These are phyloP conservation scores for Varanus salvator DNA, from an alignment of 2,113 vertebrate species.

Conservation along the genomic window DNA sequence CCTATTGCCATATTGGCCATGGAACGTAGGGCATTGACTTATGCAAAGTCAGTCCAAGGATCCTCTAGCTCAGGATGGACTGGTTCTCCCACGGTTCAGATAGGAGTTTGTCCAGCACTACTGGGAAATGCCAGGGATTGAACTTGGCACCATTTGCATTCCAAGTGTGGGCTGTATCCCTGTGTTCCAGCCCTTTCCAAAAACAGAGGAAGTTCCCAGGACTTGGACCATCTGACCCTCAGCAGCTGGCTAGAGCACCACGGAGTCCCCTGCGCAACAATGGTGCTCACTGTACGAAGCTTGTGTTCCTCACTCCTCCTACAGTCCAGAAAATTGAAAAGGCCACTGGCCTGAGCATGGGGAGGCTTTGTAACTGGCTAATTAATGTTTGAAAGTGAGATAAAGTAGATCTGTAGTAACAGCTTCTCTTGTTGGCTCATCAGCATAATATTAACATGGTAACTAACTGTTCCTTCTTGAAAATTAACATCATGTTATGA, in stretches of 20 bases:
- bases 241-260: not conserved
- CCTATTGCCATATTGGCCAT: not conserved
- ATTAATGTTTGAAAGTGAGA: slow-evolving; percentile 14
- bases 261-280: not conserved
- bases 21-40: not conserved
- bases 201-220: not conserved
- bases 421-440: slow-evolving; percentile 5
- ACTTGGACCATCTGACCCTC: not conserved
- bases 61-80: not conserved
- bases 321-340: not conserved
- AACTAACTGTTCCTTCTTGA: slow-evolving; percentile 19
- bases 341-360: not conserved
- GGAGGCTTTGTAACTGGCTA: not conserved
- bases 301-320: not conserved
- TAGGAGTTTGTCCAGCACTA: not conserved
- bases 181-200: not conserved
- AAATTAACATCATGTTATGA: slow-evolving; percentile 10
- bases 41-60: not conserved
- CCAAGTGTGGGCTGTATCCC: not conserved
- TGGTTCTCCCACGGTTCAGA: not conserved
- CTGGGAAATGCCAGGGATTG: not conserved
- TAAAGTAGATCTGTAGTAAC: not conserved
- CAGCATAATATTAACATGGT: not conserved
- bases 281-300: not conserved
- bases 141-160: not conserved